These are phyloP conservation scores for Ptilodon capucinus DNA, from an alignment of 2,888 invertebrate species.

Conservation along the genomic window DNA sequence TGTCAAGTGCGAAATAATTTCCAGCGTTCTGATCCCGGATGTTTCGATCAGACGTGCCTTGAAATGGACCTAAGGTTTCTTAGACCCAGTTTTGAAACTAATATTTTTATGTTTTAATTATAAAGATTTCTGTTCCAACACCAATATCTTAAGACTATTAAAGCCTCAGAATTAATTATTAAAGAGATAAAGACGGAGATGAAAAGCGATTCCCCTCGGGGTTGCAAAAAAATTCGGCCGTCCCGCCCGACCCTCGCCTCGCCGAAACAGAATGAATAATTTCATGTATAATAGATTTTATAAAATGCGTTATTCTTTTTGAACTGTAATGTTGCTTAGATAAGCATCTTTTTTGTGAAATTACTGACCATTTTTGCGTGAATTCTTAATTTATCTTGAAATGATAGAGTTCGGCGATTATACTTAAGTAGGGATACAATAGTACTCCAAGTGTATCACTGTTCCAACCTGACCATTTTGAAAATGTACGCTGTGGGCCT, in stretches of 20 bases:
- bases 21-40: no score
- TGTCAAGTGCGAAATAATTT: no score
- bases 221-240: slow-evolving; percentile 37
- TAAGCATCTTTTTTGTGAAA: slow-evolving; percentile 30
- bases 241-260: slow-evolving; percentile 42
- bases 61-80: no score
- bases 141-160: slow-evolving; percentile 26
- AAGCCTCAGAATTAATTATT: slow-evolving; percentile 49
- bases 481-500: no score
- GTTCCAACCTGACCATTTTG: no score
- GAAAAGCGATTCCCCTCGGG: slow-evolving; percentile 38
- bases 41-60: no score
- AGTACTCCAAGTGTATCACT: no score
- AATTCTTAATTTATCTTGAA: slow-evolving; percentile 24
- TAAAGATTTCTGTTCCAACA: slow-evolving; percentile 24
- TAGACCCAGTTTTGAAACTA: no score
- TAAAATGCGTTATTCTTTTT: slow-evolving; percentile 46
- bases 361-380: slow-evolving; percentile 29
- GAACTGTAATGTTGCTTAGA: slow-evolving; percentile 35
- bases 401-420: no score
- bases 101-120: no score
- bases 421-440: no score
- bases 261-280: slow-evolving; percentile 56
- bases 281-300: slow-evolving; percentile 50
- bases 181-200: slow-evolving; percentile 42